phyloP scores from a whole-genome alignment of 2,113 vertebrate species.

The Quiscalus mexicanus region DNA sequence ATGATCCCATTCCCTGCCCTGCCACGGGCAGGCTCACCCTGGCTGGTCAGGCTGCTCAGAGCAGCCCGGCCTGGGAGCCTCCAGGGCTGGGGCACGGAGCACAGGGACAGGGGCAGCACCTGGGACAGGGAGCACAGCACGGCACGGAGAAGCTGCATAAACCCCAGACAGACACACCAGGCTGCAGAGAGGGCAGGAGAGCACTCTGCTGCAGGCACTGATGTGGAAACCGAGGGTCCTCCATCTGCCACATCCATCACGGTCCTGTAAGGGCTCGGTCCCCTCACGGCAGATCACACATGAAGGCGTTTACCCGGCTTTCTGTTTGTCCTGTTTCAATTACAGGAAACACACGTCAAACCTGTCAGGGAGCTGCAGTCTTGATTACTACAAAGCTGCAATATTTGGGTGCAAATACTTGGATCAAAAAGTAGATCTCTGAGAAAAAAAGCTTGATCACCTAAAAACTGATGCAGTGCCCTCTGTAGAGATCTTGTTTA shows the following conservation, averaged over 20 bases:
- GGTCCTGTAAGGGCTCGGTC: neutral
- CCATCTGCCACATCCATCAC: accelerated
- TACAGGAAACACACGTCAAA: neutral
- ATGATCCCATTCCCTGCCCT: too few species aligned
- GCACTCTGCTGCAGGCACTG: neutral
- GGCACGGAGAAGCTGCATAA: neutral
- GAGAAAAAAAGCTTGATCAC: neutral
- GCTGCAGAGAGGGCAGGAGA: neutral
- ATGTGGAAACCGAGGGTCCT: neutral
- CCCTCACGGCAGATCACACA: neutral
- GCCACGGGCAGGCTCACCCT: too few species aligned
- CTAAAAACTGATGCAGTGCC: neutral
- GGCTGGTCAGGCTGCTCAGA: neutral
- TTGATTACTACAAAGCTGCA: neutral
- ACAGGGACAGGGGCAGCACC: neutral
- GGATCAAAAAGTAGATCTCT: neutral
- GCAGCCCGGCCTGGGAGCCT: neutral
- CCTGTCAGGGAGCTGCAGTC: neutral
- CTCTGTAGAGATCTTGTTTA: neutral
- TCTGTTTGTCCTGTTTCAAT: neutral
- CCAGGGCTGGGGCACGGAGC: too few species aligned
- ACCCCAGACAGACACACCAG: neutral
- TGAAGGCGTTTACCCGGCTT: neutral
- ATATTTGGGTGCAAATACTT: neutral
- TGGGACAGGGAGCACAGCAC: neutral